Conservation (phyloP, 2,888 invertebrate species). For the Synanthedon formicaeformis region DNA sequence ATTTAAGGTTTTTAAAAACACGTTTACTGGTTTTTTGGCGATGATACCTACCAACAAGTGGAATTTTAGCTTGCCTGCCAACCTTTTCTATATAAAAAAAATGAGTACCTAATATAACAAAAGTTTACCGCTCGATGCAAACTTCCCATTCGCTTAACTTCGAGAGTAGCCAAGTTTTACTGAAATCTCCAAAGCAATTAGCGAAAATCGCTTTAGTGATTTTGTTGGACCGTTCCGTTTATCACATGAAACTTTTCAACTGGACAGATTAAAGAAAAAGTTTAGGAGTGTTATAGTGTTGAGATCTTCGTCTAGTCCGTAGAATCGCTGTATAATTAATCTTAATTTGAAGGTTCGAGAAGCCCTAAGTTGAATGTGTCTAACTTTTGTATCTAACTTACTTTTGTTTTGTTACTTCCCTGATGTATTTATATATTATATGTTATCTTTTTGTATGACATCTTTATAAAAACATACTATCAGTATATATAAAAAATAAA, state of each 20-base stretch:
- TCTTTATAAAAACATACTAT: too few species aligned
- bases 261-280: not conserved
- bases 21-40: too few species aligned
- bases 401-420: too few species aligned
- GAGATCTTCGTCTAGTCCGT: not conserved
- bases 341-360: not conserved
- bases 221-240: constrained; percentile 10
- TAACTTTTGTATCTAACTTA: too few species aligned
- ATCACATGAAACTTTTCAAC: constrained; percentile 1
- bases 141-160: constrained; percentile 7
- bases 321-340: not conserved
- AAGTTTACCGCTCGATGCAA: not conserved
- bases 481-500: too few species aligned
- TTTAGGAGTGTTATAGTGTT: not conserved
- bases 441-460: too few species aligned
- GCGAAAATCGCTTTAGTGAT: constrained; percentile 21
- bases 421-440: too few species aligned
- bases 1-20: too few species aligned
- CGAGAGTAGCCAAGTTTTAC: constrained; percentile 14
- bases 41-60: too few species aligned
- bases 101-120: not conserved
- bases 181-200: constrained; percentile 16
- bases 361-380: not conserved
- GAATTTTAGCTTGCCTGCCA: too few species aligned
- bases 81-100: too few species aligned